Evolutionary conservation across 2,888 invertebrate species (phyloP).

Genomic region (Digitonthophagus gazella): DNA sequence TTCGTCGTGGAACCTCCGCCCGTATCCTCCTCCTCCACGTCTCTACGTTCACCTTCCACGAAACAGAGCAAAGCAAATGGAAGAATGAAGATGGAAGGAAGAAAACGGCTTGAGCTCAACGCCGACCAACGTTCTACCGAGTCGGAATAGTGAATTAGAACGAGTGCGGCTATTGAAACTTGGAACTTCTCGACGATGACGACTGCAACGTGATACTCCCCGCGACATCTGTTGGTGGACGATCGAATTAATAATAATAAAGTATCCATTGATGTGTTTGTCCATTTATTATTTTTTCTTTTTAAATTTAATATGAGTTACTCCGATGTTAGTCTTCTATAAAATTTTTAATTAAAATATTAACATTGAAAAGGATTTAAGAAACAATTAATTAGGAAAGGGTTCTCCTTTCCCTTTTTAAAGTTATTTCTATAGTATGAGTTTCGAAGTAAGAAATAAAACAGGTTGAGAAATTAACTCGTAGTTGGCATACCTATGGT

Average conservation of each 20-base stretch:
- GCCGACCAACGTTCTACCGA: neutral
- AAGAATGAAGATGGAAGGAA: constrained; percentile 3
- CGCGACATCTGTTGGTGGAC: neutral
- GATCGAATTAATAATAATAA: too few relatives aligned
- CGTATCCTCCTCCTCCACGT: neutral
- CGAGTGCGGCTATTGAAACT: neutral
- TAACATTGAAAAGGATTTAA: too few relatives aligned
- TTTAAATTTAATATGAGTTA: too few relatives aligned
- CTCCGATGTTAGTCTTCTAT: too few relatives aligned
- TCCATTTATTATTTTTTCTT: too few relatives aligned
- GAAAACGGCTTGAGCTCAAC: neutral
- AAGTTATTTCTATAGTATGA: too few relatives aligned
- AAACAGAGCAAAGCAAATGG: constrained; percentile 11
- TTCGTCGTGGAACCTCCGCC: constrained; percentile 2
- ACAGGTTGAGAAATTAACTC: neutral
- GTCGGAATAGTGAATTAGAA: neutral
- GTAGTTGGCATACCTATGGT: neutral
- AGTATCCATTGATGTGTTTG: too few relatives aligned
- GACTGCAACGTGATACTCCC: neutral
- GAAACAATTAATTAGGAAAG: too few relatives aligned
- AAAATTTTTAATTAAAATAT: too few relatives aligned
- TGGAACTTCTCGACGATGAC: neutral
- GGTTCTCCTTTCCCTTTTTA: too few relatives aligned
- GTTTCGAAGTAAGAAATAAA: neutral
- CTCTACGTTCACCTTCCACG: constrained; percentile 10